A percentile compares a stretch with the other conserved stretches of the same genome.
phyloP scores from a whole-genome alignment of 2,888 invertebrate genomes.

The Napeogenes sylphis region DNA sequence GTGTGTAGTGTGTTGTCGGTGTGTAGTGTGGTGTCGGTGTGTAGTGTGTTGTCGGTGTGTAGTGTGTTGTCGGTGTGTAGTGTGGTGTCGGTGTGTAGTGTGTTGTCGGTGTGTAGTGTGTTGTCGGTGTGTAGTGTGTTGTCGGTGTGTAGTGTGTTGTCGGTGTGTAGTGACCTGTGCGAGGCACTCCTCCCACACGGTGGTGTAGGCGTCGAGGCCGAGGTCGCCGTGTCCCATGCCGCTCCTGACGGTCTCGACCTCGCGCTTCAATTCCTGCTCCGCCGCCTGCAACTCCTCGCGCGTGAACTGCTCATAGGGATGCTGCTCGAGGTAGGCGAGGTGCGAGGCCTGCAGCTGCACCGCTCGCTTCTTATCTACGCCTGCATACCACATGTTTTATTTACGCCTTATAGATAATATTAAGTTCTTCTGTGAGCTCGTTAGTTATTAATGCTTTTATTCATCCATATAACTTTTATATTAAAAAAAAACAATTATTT shows the following conservation, averaged over 20 bases:
- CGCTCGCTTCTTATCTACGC: constrained; percentile 74
- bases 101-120: neutral
- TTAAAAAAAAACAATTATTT: no score
- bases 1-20: neutral
- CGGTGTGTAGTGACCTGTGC: constrained; percentile 80
- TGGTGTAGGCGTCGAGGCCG: constrained; percentile 92
- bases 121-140: no score
- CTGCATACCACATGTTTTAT: constrained; percentile 34
- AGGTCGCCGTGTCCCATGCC: constrained; percentile 98
- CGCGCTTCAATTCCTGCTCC: constrained; percentile 81
- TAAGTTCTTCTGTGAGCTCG: no score
- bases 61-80: no score
- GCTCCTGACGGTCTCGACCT: constrained; percentile 92
- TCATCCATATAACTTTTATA: no score
- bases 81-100: no score
- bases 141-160: neutral
- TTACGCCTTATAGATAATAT: no score
- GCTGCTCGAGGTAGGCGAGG: constrained; percentile 89
- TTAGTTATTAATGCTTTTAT: no score
- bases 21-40: neutral
- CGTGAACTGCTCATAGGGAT: constrained; percentile 87
- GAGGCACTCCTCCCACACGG: constrained; percentile 98
- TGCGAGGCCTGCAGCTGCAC: constrained; percentile 82
- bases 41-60: neutral
- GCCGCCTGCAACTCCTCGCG: constrained; percentile 83